Base-by-base conservation (phyloP, 2,113 vertebrate species). In the Silurus asotus region DNA sequence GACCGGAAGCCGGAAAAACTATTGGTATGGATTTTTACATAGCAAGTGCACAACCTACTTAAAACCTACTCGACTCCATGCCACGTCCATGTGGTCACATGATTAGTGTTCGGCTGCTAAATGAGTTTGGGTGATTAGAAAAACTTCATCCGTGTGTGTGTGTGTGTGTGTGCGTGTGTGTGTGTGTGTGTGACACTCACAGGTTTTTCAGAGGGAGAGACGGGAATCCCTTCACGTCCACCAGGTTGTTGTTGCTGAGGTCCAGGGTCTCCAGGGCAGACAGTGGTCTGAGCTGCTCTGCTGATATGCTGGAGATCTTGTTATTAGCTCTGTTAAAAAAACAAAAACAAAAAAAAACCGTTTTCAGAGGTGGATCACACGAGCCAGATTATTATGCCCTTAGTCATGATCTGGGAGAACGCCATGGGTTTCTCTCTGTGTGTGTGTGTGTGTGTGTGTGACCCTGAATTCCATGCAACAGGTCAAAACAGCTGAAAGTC, bases 231-330 rank as follows among this genome's bases (percentile, higher is more conserved):
- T 79, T 79, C 25, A 79, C 25, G 2, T 97, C 95, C 28, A 93
- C 94, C 72, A 99, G 95, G 88, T 95, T 96, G 92, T 99, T 99
- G 92, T 93, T 96, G 93, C 97, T 97, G 87, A 99, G 94, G 92
- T 99, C 98, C 89, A 99, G 95, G 48, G 96, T 97, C 94, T 98
- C 96, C 88, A 99, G 93, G 48, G 93, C 92, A 13, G 93, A 90
- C 93, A 97, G 96, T 0, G 93, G 92, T 90, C 93, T 90, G 89
- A 99, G 92, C 88, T 94, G 95, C 88, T 97, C 96, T 65, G 91
- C 90, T 0, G 94, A 86, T 88, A 99, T 90, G 86, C 89, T 93
- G 72, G 84, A 74, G 92, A 99, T 98, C 92, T 93, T 96, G 94
- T 99, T 99, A 93, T 94, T 96, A 86, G 96, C 95, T 94, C 98